Conservation (phyloP, 1,140 invertebrate genomes). For the Drosophila arizonae region DNA sequence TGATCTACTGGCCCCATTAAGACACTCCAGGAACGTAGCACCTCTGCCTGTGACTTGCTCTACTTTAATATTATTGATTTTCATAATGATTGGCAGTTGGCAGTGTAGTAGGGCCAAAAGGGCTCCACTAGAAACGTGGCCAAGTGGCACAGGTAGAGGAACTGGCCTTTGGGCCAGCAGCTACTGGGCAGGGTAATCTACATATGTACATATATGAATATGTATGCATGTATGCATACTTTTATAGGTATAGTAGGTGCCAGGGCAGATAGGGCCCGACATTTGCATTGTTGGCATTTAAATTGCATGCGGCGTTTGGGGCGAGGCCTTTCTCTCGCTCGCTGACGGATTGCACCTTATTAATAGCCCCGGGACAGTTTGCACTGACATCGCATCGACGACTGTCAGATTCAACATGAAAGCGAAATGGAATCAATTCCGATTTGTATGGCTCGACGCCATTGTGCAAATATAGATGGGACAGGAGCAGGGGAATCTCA, state of each 20-base stretch:
- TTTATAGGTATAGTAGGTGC: not conserved
- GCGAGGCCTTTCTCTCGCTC: not conserved
- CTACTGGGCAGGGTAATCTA: not conserved
- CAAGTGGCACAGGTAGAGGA: conserved; percentile 42
- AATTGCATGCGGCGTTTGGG: conserved; percentile 30
- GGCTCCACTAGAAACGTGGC: conserved; percentile 46
- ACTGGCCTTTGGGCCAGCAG: too few species aligned
- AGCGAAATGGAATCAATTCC: conserved; percentile 51
- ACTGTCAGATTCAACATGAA: conserved; percentile 19
- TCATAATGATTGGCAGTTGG: conserved; percentile 52
- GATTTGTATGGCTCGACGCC: conserved; percentile 23
- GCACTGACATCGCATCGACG: conserved; percentile 14
- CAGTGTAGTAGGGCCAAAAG: conserved; percentile 11
- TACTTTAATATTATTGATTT: conserved; percentile 60
- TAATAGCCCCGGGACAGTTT: conserved; percentile 32
- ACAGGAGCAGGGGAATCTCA: not conserved
- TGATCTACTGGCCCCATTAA: not conserved
- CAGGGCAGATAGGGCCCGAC: not conserved
- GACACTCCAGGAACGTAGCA: not conserved
- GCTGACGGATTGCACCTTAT: conserved; percentile 22
- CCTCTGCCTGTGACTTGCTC: conserved; percentile 31
- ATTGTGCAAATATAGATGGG: conserved; percentile 27
- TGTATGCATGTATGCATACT: too few species aligned
- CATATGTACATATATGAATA: too few species aligned
- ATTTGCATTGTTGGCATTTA: conserved; percentile 54